phyloP scores from a whole-genome alignment of 1,140 invertebrate species.

The Drosophila lini region DNA sequence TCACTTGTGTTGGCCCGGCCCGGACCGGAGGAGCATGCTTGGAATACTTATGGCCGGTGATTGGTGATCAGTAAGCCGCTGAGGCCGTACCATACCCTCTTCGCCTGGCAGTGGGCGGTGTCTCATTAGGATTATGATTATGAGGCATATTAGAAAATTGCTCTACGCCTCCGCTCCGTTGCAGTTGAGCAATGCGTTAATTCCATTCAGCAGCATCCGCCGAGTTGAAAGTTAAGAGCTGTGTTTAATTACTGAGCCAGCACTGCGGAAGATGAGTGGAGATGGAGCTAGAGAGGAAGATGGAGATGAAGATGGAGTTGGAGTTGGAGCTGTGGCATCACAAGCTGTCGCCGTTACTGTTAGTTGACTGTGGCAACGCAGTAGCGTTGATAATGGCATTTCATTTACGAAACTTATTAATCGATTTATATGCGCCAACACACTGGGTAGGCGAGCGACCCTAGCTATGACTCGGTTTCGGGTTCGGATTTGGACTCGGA shows the following conservation, averaged over 20 bases:
- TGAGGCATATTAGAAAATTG: constrained; percentile 40
- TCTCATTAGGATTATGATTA: constrained; percentile 46
- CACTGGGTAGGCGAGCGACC: constrained; percentile 45
- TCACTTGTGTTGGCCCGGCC: constrained; percentile 61
- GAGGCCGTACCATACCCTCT: neutral
- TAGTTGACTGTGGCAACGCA: constrained; percentile 39
- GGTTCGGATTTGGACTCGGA: constrained; percentile 33
- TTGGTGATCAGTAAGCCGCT: constrained; percentile 7
- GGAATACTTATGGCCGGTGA: constrained; percentile 55
- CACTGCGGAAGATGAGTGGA: neutral
- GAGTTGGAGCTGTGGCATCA: constrained; percentile 32
- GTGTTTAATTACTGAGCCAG: constrained; percentile 43
- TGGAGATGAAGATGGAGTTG: constrained; percentile 6
- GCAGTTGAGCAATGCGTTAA: constrained; percentile 42
- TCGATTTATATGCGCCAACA: constrained; percentile 77
- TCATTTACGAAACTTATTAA: constrained; percentile 79
- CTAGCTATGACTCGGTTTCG: constrained; percentile 6
- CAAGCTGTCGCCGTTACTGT: constrained; percentile 33
- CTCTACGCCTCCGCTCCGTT: constrained; percentile 33
- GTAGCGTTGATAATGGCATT: constrained; percentile 65
- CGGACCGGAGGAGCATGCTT: constrained; percentile 52
- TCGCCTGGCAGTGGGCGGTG: neutral
- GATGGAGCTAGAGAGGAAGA: constrained; percentile 1
- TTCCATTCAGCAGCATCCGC: constrained; percentile 49
- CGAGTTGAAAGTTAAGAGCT: constrained; percentile 17